Evolutionary conservation across 2,888 invertebrate genomes (phyloP), one percentile per base, ranked within the genome.

Genomic region (Phania funesta): DNA sequence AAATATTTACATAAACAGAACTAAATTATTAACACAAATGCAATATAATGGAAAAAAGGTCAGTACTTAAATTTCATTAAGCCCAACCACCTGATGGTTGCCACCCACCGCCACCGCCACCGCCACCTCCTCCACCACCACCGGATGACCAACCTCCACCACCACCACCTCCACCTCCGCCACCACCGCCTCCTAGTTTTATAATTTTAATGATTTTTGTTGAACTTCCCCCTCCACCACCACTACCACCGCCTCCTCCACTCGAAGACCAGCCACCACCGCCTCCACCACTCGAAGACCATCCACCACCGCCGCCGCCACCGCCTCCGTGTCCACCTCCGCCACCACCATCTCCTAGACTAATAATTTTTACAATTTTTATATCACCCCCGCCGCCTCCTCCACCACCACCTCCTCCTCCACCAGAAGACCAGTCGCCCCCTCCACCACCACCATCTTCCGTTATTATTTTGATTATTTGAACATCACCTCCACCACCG

Each of bases 21-120:
- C n/a, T n/a, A n/a, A n/a, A n/a, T n/a, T n/a, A n/a, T n/a, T n/a
- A n/a, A n/a, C n/a, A n/a, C n/a, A n/a, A n/a, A n/a, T n/a, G n/a
- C 18, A 65, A 54, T 9, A 16, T 54, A 56, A 54, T 18, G 6
- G 29, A 29, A 38, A 32, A 3, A 41, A 46, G n/a, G n/a, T n/a
- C 29, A 64, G 2, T 29, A 48, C 1, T 38, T 41, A 13, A 29
- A 46, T n/a, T 32, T 22, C 0, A 11, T 85, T 85, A 89, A 71
- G 88, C 89, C 90, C 88, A 89, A 54, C 84, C 86, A 7, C 86
- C 85, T 8, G 85, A 82, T 64, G 86, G 84, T 56, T 85, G 83
- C 86, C 86, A 86, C 6, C 86, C 85, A 65, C 86, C 85, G 16
- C 85, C 85, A 20, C 86, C 84, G 7, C 85, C 85, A 18, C 86